Conservation (phyloP, 1,140 invertebrate species). For the Samia ricini region DNA sequence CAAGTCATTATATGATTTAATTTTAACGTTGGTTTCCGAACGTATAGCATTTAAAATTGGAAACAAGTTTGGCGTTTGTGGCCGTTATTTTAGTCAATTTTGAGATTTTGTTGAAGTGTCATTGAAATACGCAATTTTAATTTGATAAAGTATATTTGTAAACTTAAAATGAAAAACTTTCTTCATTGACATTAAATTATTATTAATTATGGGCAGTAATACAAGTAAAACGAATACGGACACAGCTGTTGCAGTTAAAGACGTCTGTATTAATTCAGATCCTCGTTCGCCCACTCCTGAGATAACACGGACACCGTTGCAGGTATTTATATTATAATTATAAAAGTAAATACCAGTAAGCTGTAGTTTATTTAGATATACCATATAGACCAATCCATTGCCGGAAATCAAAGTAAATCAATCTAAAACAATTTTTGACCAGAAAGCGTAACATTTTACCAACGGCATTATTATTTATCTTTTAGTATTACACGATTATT, state of each 20-base stretch:
- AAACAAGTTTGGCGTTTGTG: constrained; percentile 51
- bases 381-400: no score
- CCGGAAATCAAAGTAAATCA: no score
- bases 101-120: constrained; percentile 37
- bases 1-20: no score
- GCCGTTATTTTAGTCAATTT: constrained; percentile 52
- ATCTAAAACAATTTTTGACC: no score
- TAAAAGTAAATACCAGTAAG: no score
- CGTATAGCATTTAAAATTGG: constrained; percentile 31
- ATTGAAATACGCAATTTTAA: constrained; percentile 11
- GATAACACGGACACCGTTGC: constrained; percentile 64
- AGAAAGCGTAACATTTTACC: no score
- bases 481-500: no score
- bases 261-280: constrained; percentile 52
- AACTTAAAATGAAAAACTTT: not conserved
- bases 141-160: constrained; percentile 2
- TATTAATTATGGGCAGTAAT: constrained; percentile 59
- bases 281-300: constrained; percentile 71
- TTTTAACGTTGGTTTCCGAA: not conserved
- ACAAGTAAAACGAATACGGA: constrained; percentile 52
- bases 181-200: not conserved
- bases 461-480: no score
- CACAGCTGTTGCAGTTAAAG: constrained; percentile 44
- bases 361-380: no score
- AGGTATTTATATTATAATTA: constrained; percentile 37